These are phyloP conservation scores for Halictus quadricinctus DNA, from an alignment of 2,888 invertebrate species.

Conservation along the genomic window DNA sequence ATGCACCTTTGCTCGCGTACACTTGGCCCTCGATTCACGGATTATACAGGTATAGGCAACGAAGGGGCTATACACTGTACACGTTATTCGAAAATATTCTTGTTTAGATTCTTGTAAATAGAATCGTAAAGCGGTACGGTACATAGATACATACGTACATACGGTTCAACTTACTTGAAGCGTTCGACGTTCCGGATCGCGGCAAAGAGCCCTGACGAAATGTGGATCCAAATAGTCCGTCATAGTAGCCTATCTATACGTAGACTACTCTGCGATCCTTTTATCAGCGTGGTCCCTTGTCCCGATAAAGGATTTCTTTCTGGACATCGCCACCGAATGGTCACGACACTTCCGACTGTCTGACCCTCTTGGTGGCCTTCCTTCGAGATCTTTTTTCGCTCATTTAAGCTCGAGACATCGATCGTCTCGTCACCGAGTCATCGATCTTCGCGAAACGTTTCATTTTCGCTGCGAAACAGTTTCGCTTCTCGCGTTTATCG, in stretches of 20 bases:
- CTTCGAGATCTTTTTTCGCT: neutral
- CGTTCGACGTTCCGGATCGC: slow-evolving; percentile 84
- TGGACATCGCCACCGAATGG: slow-evolving; percentile 59
- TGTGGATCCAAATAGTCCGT: slow-evolving; percentile 84
- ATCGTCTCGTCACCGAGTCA: slow-evolving; percentile 3
- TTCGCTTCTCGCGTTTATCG: neutral
- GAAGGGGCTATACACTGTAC: neutral
- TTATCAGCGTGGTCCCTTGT: slow-evolving; percentile 57
- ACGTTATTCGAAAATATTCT: neutral
- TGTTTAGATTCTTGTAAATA: neutral
- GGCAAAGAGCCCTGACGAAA: slow-evolving; percentile 84
- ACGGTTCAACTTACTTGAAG: slow-evolving; percentile 81
- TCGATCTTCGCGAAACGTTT: slow-evolving; percentile 23
- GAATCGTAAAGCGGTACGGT: neutral
- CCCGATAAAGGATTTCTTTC: slow-evolving; percentile 46
- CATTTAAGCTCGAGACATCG: slow-evolving; percentile 31
- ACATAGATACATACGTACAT: neutral
- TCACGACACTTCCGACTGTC: slow-evolving; percentile 32
- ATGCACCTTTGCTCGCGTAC: slow-evolving; percentile 16
- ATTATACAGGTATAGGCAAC: neutral
- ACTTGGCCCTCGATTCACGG: slow-evolving; percentile 26
- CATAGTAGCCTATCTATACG: slow-evolving; percentile 76
- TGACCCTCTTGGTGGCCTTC: slow-evolving; percentile 6
- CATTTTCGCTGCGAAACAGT: slow-evolving; percentile 18
- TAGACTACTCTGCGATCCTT: slow-evolving; percentile 64